These are phyloP conservation scores for Eudyptes chrysolophus DNA, from an alignment of 2,113 vertebrate genomes.

Conservation along the genomic window DNA sequence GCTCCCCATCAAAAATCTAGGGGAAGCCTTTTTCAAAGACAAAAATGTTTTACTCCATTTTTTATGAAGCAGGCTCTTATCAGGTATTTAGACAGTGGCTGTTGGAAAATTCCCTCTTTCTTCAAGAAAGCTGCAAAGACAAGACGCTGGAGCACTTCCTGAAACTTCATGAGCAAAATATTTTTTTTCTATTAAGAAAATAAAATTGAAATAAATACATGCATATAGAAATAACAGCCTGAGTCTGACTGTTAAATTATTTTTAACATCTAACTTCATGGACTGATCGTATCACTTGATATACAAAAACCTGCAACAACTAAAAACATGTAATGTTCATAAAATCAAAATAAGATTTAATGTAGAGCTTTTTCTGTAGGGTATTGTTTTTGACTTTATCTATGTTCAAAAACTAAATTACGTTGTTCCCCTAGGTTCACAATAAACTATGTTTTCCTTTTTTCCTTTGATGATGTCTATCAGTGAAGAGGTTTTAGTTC, in stretches of 20 bases:
- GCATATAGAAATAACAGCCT: background rate
- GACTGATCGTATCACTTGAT: background rate
- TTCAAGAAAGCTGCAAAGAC: background rate
- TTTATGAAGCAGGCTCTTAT: background rate
- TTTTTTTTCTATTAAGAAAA: background rate
- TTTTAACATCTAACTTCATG: background rate
- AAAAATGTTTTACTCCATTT: background rate
- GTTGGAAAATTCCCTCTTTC: background rate
- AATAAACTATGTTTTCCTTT: background rate
- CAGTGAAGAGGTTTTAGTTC: background rate
- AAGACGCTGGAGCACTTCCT: background rate
- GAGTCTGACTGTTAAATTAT: background rate
- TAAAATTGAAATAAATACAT: background rate
- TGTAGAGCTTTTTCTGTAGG: background rate
- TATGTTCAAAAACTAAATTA: background rate
- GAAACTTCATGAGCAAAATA: background rate
- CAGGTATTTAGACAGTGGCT: background rate
- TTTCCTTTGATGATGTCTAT: background rate
- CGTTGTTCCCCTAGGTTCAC: background rate
- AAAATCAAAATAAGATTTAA: background rate
- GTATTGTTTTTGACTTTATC: background rate
- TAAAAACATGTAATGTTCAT: background rate
- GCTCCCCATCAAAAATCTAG: background rate
- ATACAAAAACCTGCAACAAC: background rate
- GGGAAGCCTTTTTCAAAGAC: conserved; percentile 7